Evolutionary conservation across 2,888 invertebrate species (phyloP).

Genomic region (Coecobrya sp.): DNA sequence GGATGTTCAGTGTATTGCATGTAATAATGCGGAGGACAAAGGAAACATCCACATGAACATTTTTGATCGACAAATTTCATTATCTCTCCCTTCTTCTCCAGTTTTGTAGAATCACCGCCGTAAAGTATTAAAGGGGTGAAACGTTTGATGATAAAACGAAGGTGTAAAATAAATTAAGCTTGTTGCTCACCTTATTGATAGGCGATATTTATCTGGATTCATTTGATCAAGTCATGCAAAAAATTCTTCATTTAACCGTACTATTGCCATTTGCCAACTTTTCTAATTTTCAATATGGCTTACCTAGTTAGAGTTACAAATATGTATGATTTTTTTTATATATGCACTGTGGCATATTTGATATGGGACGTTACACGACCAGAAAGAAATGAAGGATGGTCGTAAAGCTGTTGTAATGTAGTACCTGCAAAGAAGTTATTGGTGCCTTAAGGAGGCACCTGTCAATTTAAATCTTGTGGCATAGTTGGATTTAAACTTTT

Average conservation of each 20-base stretch:
- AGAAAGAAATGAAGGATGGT: not conserved
- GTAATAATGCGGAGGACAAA: not conserved
- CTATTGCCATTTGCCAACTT: not conserved
- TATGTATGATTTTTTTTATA: not conserved
- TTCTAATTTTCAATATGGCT: not conserved
- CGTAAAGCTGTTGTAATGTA: constrained; percentile 5
- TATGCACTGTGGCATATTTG: not conserved
- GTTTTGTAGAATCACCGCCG: not conserved
- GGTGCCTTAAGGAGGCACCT: constrained; percentile 46
- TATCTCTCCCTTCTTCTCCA: constrained; percentile 20
- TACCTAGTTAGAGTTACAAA: not conserved
- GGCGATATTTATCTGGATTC: not conserved
- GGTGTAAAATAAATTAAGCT: constrained; percentile 19
- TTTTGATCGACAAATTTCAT: not conserved
- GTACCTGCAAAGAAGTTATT: constrained; percentile 38
- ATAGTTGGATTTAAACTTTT: not conserved
- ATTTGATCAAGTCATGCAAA: not conserved
- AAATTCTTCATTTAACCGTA: not conserved
- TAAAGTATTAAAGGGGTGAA: not conserved
- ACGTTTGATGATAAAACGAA: not conserved
- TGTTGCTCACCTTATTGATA: not conserved
- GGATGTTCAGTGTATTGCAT: not conserved
- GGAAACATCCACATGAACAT: not conserved
- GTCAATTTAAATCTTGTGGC: constrained; percentile 54
- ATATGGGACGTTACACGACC: not conserved